phyloP scores from a whole-genome alignment of 1,140 invertebrate species.

The Aphaenogaster ashmeadi region DNA sequence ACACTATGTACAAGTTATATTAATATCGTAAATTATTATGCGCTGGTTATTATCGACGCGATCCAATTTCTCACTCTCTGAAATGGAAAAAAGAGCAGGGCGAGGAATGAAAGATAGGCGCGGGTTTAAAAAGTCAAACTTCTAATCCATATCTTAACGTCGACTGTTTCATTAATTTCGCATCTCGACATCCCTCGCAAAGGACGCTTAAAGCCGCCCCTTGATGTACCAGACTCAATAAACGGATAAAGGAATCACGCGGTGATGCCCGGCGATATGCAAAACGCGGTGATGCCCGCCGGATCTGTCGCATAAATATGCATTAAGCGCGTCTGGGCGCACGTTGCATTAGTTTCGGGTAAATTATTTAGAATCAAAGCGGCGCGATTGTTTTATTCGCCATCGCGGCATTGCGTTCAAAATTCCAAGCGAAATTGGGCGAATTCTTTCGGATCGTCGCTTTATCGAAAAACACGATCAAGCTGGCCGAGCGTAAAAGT shows the following conservation, averaged over 20 bases:
- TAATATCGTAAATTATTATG: neutral
- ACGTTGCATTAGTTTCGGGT: constrained; percentile 44
- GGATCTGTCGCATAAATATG: constrained; percentile 60
- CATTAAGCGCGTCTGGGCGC: constrained; percentile 31
- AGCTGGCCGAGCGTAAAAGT: neutral
- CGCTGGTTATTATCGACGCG: neutral
- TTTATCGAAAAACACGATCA: neutral
- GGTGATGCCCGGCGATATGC: constrained; percentile 41
- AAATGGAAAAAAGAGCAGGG: neutral
- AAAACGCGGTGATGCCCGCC: constrained; percentile 37
- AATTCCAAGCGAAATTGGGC: constrained; percentile 25
- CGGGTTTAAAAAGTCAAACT: neutral
- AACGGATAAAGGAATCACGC: constrained; percentile 35
- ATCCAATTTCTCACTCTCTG: constrained; percentile 1
- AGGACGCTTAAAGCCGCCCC: constrained; percentile 14
- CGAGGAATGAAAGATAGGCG: neutral
- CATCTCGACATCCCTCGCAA: constrained; percentile 50
- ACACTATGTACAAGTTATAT: neutral
- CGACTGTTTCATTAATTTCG: constrained; percentile 56
- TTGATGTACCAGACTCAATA: constrained; percentile 44
- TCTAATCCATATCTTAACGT: constrained; percentile 24
- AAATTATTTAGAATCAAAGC: constrained; percentile 59
- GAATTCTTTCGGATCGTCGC: neutral
- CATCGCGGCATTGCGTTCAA: neutral
- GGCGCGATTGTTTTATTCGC: constrained; percentile 35